A percentile compares a stretch with the other conserved stretches of the same genome.
Conservation (phyloP, 1,140 invertebrate species). For the Apis dorsata region DNA sequence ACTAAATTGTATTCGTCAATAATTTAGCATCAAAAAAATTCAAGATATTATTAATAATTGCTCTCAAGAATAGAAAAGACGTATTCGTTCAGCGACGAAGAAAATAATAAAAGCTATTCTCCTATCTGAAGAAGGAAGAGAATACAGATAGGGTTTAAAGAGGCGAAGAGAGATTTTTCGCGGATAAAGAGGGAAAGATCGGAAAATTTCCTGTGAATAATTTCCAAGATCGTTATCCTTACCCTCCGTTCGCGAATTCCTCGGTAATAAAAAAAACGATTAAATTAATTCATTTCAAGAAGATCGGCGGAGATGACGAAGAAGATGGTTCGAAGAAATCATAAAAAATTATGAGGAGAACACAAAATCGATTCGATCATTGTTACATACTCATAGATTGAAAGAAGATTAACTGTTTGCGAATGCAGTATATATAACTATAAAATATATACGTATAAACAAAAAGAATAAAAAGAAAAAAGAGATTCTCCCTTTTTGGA, state of each 20-base stretch:
- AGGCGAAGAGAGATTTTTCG: constrained; percentile 9
- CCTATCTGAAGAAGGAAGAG: constrained; percentile 22
- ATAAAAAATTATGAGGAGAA: not conserved
- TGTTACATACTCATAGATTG: constrained; percentile 1
- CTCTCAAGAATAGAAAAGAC: not conserved
- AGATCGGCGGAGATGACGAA: no score
- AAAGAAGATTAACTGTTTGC: not conserved
- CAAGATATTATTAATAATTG: not conserved
- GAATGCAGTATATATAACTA: not conserved
- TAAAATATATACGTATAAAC: constrained; percentile 13
- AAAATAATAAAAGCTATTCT: constrained; percentile 46
- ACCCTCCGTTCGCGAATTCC: not conserved
- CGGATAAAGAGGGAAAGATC: constrained; percentile 12
- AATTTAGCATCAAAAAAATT: not conserved
- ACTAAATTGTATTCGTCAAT: not conserved
- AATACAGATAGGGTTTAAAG: not conserved
- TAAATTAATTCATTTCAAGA: constrained; percentile 26
- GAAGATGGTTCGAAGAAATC: not conserved
- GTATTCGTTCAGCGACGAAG: not conserved
- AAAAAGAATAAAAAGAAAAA: not conserved
- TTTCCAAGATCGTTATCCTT: constrained; percentile 11
- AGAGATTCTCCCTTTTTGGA: constrained; percentile 14
- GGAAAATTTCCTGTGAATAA: constrained; percentile 36
- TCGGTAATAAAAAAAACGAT: constrained; percentile 39
- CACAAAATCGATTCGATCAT: not conserved